Percentiles rank a stretch among this genome's conserved stretches.
Evolutionary conservation across 2,888 invertebrate species (phyloP).

Genomic region (Cheilosia variabilis): DNA sequence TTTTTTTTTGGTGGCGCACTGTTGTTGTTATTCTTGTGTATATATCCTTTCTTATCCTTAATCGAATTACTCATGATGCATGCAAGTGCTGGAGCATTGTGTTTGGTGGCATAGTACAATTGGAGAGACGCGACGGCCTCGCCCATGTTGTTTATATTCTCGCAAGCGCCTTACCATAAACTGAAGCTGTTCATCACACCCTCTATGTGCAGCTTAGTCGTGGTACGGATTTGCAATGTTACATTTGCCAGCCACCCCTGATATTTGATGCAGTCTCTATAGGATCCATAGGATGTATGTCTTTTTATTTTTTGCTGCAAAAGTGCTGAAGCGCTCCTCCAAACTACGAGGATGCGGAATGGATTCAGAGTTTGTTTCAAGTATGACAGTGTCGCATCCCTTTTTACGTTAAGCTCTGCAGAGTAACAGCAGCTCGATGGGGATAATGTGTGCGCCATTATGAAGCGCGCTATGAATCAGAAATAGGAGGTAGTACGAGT

Average conservation of each 20-base stretch:
- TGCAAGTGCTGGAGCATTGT: slow-evolving; percentile 60
- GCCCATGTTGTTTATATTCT: slow-evolving; percentile 68
- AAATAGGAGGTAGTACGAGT: slow-evolving; percentile 1
- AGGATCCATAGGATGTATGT: slow-evolving; percentile 3
- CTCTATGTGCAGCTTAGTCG: slow-evolving; percentile 25
- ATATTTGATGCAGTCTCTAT: slow-evolving; percentile 58
- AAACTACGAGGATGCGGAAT: slow-evolving; percentile 68
- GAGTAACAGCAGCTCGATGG: slow-evolving; percentile 51
- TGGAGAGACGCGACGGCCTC: slow-evolving; percentile 47
- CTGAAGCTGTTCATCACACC: slow-evolving; percentile 67
- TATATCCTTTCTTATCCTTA: slow-evolving; percentile 69
- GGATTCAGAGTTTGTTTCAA: slow-evolving; percentile 71
- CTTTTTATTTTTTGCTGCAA: slow-evolving; percentile 11
- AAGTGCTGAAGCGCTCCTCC: slow-evolving; percentile 50
- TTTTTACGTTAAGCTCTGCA: slow-evolving; percentile 63
- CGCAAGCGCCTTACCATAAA: slow-evolving; percentile 70
- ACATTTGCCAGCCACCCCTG: slow-evolving; percentile 36
- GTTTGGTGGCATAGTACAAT: slow-evolving; percentile 47
- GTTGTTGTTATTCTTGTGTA: slow-evolving; percentile 5
- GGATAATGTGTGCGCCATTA: slow-evolving; percentile 56
- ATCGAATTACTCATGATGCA: slow-evolving; percentile 73
- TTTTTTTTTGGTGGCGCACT: background rate
- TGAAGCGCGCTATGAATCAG: slow-evolving; percentile 47
- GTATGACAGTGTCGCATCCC: slow-evolving; percentile 71
- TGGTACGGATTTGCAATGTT: slow-evolving; percentile 31